A percentile compares a stretch with the other conserved stretches of the same genome.
Conservation (phyloP, 2,797 vertebrate genomes). For the Capromys pilorides region DNA sequence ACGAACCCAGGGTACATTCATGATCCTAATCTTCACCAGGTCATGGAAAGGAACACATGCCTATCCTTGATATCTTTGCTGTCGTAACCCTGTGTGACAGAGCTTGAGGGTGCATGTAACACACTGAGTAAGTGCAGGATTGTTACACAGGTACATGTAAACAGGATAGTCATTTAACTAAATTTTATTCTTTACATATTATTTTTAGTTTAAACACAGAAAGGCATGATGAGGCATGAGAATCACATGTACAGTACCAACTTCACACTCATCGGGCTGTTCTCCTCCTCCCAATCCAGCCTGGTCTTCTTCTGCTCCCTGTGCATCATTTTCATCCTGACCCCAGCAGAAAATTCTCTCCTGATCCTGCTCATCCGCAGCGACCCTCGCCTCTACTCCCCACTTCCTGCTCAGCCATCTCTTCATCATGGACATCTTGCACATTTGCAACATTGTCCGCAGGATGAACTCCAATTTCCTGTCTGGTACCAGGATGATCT, state of each 20-base stretch:
- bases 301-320: no score
- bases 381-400: no score
- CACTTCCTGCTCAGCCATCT: no score
- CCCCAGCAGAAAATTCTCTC: no score
- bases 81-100: background rate
- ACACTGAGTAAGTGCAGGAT: background rate
- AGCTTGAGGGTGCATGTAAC: background rate
- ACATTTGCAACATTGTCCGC: no score
- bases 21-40: rapidly evolving
- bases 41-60: background rate
- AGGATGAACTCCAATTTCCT: no score
- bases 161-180: background rate
- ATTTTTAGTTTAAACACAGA: background rate
- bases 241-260: conserved; percentile 40
- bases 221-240: background rate
- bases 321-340: no score
- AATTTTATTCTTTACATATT: background rate
- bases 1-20: rapidly evolving
- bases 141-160: no score
- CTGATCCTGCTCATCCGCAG: no score
- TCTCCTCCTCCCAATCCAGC: background rate
- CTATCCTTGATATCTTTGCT: background rate
- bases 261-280: conserved; percentile 60
- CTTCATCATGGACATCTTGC: no score
- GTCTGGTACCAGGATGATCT: no score